Evolutionary conservation across 2,797 vertebrate species (phyloP).

Genomic region (Crenichthys baileyi): DNA sequence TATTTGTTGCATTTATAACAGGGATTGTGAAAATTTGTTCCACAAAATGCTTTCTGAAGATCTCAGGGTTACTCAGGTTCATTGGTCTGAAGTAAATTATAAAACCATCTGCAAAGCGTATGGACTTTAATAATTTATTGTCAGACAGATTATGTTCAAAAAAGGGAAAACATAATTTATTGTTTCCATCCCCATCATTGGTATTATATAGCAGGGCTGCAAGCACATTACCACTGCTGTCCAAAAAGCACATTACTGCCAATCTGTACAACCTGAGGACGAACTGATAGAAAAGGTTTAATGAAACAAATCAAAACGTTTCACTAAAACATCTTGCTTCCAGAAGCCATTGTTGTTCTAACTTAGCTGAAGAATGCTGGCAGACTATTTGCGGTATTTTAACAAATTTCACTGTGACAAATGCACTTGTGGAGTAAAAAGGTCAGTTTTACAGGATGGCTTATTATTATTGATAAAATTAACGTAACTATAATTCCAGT

Average conservation of each 20-base stretch:
- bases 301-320: not conserved
- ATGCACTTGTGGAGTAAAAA: not conserved
- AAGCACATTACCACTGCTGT: not conserved
- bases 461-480: not conserved
- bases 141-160: not conserved
- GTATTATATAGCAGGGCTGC: not conserved
- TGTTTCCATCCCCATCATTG: not conserved
- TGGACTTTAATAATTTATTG: no score
- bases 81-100: not conserved
- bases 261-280: not conserved
- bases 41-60: not conserved
- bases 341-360: not conserved
- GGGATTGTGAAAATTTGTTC: not conserved
- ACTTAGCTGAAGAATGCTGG: not conserved
- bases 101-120: not conserved
- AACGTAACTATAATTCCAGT: not conserved
- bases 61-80: not conserved
- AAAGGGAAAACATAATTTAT: not conserved
- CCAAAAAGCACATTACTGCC: not conserved
- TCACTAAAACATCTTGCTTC: not conserved
- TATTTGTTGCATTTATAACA: not conserved
- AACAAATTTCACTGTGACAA: not conserved
- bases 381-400: not conserved
- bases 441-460: not conserved
- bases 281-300: not conserved